Percentiles rank a stretch among this genome's conserved stretches.
These are phyloP conservation scores for Hemiscyllium ocellatum DNA, from an alignment of 2,113 vertebrate genomes.

Conservation along the genomic window DNA sequence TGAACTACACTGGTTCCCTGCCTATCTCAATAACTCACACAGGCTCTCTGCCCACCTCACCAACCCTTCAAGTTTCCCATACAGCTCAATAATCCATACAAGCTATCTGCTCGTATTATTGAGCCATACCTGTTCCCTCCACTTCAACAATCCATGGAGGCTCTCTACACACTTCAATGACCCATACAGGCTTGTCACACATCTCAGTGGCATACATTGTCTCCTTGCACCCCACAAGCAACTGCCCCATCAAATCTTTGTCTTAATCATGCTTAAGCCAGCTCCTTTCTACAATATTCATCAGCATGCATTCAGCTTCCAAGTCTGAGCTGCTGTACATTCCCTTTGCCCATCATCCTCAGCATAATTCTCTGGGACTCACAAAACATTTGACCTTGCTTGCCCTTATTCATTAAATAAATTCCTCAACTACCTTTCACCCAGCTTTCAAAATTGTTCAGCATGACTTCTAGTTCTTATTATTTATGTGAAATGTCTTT, in stretches of 20 bases:
- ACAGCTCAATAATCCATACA: no score
- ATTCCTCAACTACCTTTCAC: background rate
- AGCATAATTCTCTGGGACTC: background rate
- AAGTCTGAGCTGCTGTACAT: background rate
- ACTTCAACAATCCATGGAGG: no score
- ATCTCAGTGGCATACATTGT: no score
- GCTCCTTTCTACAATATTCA: background rate
- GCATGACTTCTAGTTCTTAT: background rate
- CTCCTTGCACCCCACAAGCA: no score
- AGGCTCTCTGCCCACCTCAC: background rate
- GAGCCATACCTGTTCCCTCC: no score
- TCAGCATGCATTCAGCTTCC: background rate
- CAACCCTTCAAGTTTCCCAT: no score
- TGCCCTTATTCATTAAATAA: background rate
- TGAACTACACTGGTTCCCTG: background rate
- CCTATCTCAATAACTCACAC: background rate
- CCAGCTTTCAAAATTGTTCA: background rate
- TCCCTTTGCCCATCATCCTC: background rate
- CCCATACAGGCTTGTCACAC: no score
- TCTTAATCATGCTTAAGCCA: background rate
- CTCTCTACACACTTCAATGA: no score
- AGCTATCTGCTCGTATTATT: no score
- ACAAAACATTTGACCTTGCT: background rate
- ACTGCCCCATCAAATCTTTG: background rate
- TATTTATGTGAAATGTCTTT: background rate